phyloP scores from a whole-genome alignment of 64 coral and sea anemone species.

The Orbicella faveolata region DNA sequence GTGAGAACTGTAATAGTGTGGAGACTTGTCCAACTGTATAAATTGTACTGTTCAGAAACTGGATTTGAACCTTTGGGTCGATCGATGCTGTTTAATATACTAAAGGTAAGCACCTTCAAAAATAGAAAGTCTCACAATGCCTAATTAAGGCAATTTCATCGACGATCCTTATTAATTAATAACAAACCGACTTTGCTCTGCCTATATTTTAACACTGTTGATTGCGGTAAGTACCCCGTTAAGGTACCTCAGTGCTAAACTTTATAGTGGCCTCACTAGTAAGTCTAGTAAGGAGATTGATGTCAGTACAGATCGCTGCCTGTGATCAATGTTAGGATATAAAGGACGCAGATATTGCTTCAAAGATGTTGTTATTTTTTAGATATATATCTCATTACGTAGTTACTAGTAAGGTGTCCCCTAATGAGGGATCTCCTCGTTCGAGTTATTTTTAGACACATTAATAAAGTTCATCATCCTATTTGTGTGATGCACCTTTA shows the following conservation, averaged over 20 bases:
- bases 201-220: too few relatives aligned
- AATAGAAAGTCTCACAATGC: too few relatives aligned
- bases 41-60: not conserved
- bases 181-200: too few relatives aligned
- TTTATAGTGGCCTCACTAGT: too few relatives aligned
- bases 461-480: not conserved
- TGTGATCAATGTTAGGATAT: not conserved
- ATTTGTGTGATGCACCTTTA: not conserved
- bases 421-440: not conserved
- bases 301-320: constrained; percentile 19
- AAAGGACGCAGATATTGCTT: not conserved
- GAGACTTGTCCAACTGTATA: constrained; percentile 35
- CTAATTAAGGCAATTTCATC: too few relatives aligned
- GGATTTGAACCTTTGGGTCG: too few relatives aligned
- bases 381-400: not conserved
- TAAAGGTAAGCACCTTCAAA: too few relatives aligned
- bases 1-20: constrained; percentile 14
- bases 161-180: too few relatives aligned
- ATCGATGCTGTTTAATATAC: too few relatives aligned
- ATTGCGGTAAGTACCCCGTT: too few relatives aligned
- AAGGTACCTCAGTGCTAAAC: too few relatives aligned
- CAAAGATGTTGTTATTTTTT: not conserved
- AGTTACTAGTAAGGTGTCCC: not conserved
- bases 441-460: not conserved
- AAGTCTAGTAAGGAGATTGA: not conserved